Evolutionary conservation across 2,113 vertebrate species (phyloP).

Genomic region (Dromas ardeola): DNA sequence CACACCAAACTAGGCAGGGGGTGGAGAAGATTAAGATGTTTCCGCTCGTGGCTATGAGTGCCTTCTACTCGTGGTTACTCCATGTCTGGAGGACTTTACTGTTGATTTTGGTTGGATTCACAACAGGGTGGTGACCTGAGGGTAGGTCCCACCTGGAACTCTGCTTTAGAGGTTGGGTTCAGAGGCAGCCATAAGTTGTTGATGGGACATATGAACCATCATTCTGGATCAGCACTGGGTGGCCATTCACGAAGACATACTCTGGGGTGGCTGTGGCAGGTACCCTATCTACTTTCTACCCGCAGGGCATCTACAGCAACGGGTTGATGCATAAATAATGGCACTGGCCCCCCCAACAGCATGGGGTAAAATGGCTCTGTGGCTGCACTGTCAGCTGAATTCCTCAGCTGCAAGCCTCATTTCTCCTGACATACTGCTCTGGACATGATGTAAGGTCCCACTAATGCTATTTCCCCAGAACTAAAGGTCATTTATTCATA

Average conservation of each 20-base stretch:
- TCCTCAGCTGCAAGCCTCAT: neutral
- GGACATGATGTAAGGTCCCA: neutral
- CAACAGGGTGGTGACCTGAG: neutral
- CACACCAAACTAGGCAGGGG: neutral
- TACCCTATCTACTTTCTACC: neutral
- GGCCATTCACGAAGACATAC: neutral
- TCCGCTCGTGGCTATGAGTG: neutral
- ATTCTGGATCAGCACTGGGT: neutral
- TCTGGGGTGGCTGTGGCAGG: neutral
- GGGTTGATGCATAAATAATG: neutral
- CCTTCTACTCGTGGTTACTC: neutral
- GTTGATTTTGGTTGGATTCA: neutral
- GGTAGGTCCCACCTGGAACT: neutral
- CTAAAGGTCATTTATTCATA: neutral
- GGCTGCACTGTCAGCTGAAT: neutral
- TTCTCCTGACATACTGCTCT: neutral
- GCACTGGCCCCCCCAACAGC: neutral
- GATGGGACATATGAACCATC: neutral
- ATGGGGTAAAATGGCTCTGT: neutral
- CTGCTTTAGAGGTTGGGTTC: neutral
- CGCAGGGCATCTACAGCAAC: neutral
- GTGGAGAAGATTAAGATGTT: neutral
- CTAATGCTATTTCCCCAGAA: neutral
- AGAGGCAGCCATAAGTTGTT: neutral
- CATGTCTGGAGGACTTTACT: neutral